Evolutionary conservation across 1,140 invertebrate genomes (phyloP).

Genomic region (Eumeta japonica): DNA sequence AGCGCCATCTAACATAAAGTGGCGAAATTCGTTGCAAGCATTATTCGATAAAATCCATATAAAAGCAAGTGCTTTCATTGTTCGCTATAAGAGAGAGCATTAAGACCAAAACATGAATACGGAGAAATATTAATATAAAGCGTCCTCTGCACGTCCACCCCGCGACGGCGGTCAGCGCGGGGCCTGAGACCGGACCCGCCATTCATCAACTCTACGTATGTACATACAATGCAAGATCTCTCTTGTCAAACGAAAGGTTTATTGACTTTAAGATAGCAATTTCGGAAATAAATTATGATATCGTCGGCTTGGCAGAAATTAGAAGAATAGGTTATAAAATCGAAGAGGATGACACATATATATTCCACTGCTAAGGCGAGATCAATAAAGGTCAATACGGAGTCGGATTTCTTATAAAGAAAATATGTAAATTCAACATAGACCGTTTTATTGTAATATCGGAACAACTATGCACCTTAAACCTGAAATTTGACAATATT

Average conservation of each 20-base stretch:
- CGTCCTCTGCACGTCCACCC: too few relatives aligned
- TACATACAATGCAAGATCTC: constrained; percentile 11
- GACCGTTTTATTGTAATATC: not conserved
- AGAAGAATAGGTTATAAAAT: constrained; percentile 10
- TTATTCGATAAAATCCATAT: too few relatives aligned
- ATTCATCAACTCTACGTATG: constrained; percentile 7
- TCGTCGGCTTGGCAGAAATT: constrained; percentile 10
- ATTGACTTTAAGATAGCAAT: constrained; percentile 6
- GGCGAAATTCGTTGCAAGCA: too few relatives aligned
- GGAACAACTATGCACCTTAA: not conserved
- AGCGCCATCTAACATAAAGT: too few relatives aligned
- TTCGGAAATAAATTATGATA: constrained; percentile 10
- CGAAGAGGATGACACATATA: constrained; percentile 8
- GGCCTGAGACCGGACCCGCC: too few relatives aligned
- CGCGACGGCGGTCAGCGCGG: too few relatives aligned
- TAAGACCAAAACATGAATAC: too few relatives aligned
- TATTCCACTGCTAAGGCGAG: constrained; percentile 5
- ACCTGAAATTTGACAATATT: too few relatives aligned
- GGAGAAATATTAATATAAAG: too few relatives aligned
- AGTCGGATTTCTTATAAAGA: constrained; percentile 10
- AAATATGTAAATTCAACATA: not conserved
- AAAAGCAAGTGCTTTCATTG: too few relatives aligned
- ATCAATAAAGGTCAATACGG: constrained; percentile 8
- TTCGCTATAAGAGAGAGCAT: too few relatives aligned
- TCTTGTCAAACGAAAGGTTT: too few relatives aligned